Conservation (phyloP, 1,140 invertebrate genomes). For the Drosophila obscura region DNA sequence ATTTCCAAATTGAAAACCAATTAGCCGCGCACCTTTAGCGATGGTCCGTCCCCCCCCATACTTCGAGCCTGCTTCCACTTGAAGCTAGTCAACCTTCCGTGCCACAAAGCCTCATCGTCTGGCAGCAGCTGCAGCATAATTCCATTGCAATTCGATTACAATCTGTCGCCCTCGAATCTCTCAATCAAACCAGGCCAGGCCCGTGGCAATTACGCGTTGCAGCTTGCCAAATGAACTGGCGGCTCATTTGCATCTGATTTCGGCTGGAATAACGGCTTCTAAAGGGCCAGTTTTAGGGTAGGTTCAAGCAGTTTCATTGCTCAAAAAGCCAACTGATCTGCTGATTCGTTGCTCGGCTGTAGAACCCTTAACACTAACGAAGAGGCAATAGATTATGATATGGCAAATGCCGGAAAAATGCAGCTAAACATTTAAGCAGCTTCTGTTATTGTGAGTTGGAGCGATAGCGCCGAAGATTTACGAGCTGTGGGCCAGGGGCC, state of each 20-base stretch:
- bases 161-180: conserved; percentile 37
- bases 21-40: conserved; percentile 59
- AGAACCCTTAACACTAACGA: no score
- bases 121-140: conserved; percentile 41
- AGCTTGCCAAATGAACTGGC: conserved; percentile 12
- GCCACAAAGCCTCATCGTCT: conserved; percentile 15
- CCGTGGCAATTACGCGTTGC: conserved; percentile 50
- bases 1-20: conserved; percentile 73
- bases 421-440: background rate
- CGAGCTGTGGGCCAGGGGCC: conserved; percentile 13
- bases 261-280: background rate
- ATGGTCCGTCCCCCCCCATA: background rate
- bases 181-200: conserved; percentile 67
- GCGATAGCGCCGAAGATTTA: conserved; percentile 21
- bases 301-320: no score
- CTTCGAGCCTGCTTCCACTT: background rate
- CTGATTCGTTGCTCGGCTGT: background rate
- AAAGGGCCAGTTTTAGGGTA: background rate
- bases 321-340: no score
- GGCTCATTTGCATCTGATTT: conserved; percentile 23
- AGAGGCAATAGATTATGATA: background rate
- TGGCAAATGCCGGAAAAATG: conserved; percentile 3
- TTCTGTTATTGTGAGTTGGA: conserved; percentile 15
- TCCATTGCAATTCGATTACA: conserved; percentile 66
- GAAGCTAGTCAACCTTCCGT: background rate